Evolutionary conservation across 2,888 invertebrate species (phyloP).

Genomic region (Macropis europaea): DNA sequence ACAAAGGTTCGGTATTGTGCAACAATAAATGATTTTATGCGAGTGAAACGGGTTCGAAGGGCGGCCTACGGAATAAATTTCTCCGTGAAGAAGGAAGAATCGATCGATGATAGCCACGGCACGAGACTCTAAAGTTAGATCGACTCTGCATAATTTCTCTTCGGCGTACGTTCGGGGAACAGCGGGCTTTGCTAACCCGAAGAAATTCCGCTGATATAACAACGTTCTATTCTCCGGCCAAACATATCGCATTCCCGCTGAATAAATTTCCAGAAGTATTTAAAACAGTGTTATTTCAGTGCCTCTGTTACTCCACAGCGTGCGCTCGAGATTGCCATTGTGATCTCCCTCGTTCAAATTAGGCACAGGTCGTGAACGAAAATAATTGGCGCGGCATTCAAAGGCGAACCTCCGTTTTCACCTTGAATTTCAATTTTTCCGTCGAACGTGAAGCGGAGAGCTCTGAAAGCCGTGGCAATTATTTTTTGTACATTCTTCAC

Average conservation of each 20-base stretch:
- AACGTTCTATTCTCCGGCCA: not conserved
- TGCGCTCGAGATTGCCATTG: too few species aligned
- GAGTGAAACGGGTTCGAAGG: too few species aligned
- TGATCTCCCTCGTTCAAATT: too few species aligned
- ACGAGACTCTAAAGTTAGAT: constrained; percentile 65
- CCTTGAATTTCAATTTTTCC: too few species aligned
- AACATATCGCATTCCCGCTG: constrained; percentile 6
- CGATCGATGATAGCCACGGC: constrained; percentile 12
- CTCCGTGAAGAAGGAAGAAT: constrained; percentile 3
- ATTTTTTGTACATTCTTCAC: too few species aligned
- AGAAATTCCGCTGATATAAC: constrained; percentile 30
- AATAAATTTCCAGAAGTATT: constrained; percentile 18
- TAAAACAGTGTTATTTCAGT: constrained; percentile 13
- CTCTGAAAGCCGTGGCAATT: too few species aligned
- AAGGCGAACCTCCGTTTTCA: too few species aligned
- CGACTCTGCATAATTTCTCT: constrained; percentile 64
- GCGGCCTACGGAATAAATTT: not conserved
- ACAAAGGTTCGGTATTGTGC: too few species aligned
- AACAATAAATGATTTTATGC: not conserved
- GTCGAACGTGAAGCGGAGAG: too few species aligned
- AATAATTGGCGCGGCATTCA: too few species aligned
- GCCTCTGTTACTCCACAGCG: not conserved
- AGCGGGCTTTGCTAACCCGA: constrained; percentile 8
- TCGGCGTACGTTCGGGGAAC: constrained; percentile 16
- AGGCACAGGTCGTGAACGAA: too few species aligned